Evolutionary conservation across 2,888 invertebrate genomes (phyloP).

Genomic region (Sclerodermus sp.): DNA sequence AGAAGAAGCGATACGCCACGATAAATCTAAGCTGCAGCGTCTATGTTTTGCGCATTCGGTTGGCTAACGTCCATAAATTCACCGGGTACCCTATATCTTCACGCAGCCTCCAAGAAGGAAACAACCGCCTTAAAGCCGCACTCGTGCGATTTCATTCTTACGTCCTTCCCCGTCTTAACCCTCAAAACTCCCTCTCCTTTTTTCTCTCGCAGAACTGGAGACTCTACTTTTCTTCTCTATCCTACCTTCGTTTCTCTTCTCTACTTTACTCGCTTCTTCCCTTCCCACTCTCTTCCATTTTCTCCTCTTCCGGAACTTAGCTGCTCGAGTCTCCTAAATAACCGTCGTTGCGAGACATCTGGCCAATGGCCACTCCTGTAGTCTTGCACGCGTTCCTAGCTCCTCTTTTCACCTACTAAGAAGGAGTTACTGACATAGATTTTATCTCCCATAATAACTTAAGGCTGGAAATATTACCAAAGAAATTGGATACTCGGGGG

Average conservation of each 20-base stretch:
- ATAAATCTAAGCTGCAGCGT: slow-evolving; percentile 46
- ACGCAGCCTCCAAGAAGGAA: slow-evolving; percentile 15
- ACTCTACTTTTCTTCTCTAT: neutral
- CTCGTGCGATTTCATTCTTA: slow-evolving; percentile 3
- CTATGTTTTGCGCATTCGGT: slow-evolving; percentile 49
- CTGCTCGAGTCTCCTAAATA: slow-evolving; percentile 6
- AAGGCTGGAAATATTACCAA: no score
- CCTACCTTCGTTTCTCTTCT: neutral
- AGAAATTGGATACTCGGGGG: no score
- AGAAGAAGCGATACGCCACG: slow-evolving; percentile 14
- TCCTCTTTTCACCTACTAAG: slow-evolving; percentile 3
- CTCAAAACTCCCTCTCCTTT: no score
- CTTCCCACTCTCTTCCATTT: neutral
- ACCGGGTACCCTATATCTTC: slow-evolving; percentile 19
- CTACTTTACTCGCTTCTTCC: neutral
- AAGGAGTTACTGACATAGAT: no score
- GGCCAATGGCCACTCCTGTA: no score
- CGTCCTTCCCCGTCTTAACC: neutral
- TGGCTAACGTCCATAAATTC: slow-evolving; percentile 47
- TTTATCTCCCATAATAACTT: no score
- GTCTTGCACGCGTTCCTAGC: neutral
- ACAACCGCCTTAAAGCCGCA: slow-evolving; percentile 8
- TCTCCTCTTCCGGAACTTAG: neutral
- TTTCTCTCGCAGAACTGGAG: no score
- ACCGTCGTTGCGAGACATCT: no score